phyloP scores from a whole-genome alignment of 2,888 invertebrate species.

The Acronicta psi region DNA sequence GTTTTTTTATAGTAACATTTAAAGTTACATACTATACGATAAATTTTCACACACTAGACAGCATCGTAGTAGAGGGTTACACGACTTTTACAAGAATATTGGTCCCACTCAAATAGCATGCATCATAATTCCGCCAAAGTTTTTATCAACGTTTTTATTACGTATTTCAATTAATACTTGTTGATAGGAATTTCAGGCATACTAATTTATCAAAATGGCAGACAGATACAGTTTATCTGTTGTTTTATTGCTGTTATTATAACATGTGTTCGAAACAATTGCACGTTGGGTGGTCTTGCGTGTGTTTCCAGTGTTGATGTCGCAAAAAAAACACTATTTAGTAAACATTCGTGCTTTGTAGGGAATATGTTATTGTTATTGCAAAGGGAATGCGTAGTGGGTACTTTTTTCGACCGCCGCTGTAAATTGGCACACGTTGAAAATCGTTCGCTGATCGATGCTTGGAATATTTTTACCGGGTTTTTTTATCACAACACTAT shows the following conservation, averaged over 20 bases:
- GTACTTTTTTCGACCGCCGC: constrained; percentile 37
- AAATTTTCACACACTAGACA: too few relatives aligned
- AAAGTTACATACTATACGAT: too few relatives aligned
- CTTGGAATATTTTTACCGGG: not conserved
- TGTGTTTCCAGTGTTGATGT: constrained; percentile 61
- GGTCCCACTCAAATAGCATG: constrained; percentile 7
- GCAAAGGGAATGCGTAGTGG: constrained; percentile 30
- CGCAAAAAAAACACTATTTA: constrained; percentile 69
- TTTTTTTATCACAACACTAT: too few relatives aligned
- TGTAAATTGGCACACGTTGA: constrained; percentile 6
- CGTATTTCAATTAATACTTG: constrained; percentile 57
- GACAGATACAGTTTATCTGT: constrained; percentile 71
- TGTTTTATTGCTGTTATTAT: constrained; percentile 70
- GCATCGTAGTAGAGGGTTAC: too few relatives aligned
- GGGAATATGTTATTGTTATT: constrained; percentile 44
- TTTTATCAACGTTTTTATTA: constrained; percentile 51
- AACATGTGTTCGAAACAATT: constrained; percentile 66
- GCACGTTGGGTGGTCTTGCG: constrained; percentile 68
- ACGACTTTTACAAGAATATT: too few relatives aligned
- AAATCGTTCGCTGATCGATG: not conserved
- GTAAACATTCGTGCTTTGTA: constrained; percentile 73
- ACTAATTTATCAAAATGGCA: constrained; percentile 60
- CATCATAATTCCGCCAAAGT: constrained; percentile 32
- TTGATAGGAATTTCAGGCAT: constrained; percentile 60
- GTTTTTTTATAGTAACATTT: too few relatives aligned